Conservation (phyloP, 2,113 vertebrate species). For the Eublepharis macularius region DNA sequence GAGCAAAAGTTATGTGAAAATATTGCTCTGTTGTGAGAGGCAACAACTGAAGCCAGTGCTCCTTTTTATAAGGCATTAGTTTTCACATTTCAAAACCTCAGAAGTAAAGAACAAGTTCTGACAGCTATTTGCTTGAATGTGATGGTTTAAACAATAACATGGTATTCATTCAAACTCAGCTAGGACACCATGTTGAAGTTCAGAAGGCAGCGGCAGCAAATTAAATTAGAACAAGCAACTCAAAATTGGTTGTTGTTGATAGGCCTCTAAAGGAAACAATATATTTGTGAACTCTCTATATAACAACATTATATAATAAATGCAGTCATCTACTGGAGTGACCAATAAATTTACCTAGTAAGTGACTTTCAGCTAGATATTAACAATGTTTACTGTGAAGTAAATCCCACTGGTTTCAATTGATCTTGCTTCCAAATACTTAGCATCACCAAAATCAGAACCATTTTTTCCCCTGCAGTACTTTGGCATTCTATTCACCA, state of each 20-base stretch:
- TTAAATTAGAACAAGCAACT: not conserved
- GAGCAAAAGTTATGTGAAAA: not conserved
- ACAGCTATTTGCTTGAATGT: not conserved
- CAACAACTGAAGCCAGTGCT: not conserved
- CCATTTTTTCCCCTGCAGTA: not conserved
- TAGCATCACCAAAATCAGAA: not conserved
- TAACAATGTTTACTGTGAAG: not conserved
- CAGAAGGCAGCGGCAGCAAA: too few species aligned
- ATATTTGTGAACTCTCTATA: not conserved
- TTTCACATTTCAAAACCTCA: not conserved
- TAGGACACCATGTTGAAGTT: not conserved
- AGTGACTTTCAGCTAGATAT: not conserved
- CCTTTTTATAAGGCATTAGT: not conserved
- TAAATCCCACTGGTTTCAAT: not conserved
- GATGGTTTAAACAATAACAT: not conserved
- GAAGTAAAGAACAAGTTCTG: not conserved
- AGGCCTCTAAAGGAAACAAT: not conserved
- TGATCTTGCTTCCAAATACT: not conserved
- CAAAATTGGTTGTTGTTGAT: not conserved
- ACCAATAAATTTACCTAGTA: not conserved
- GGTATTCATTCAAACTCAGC: not conserved
- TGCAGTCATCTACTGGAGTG: not conserved
- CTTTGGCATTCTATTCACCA: not conserved
- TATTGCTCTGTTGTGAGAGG: not conserved
- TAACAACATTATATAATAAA: not conserved